Base-by-base conservation (phyloP, 2,888 invertebrate species). In the Dione juno region DNA sequence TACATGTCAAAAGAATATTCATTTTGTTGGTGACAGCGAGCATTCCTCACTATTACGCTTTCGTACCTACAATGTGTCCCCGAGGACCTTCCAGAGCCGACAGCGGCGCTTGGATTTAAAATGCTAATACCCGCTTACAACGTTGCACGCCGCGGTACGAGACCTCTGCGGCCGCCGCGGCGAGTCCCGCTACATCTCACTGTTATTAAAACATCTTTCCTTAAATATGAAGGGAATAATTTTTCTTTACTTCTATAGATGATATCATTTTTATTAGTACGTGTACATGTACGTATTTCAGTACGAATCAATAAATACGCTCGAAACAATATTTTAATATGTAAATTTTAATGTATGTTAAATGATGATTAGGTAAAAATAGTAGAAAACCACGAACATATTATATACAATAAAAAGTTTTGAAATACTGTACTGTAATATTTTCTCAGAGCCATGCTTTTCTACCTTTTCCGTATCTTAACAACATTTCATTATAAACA, bases 1-100 rank as follows among this genome's bases (percentile, higher is more conserved):
- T 61, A 28, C 61, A 61, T 61, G 45, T 28, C 45, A 61, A 61
- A 45, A 35, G 61, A 61, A 61, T 61, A 61, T 28, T 35, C 61
- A 61, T 45, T 45, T 59, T 45, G n/a, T 28, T 61, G 61, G 28
- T 7, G 28, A 28, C 61, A 7, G 9, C 28, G 9, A 28, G 61
- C 11, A 61, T 61, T 61, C 45, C 61, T 45, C 61, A n/a, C 45
- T 28, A 9, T n/a, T 54, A 57, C 35, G 40, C 57, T 37, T 37
- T 57, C 19, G 59, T 40, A 37, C 14, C 14, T 19, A 14, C 13
- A 14, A 14, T 43, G n/a, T n/a, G 41, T n/a, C n/a, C 45, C 10
- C 19, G 21, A 5, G 14, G 40, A 16, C n/a, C 11, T 40, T 11
- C 5, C 57, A 16, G 40, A 54, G 54, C 14, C 8, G n/a, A n/a